These are phyloP conservation scores for Epizoanthus rinbou DNA, from an alignment of 92 coral and sea anemone species.

Conservation along the genomic window DNA sequence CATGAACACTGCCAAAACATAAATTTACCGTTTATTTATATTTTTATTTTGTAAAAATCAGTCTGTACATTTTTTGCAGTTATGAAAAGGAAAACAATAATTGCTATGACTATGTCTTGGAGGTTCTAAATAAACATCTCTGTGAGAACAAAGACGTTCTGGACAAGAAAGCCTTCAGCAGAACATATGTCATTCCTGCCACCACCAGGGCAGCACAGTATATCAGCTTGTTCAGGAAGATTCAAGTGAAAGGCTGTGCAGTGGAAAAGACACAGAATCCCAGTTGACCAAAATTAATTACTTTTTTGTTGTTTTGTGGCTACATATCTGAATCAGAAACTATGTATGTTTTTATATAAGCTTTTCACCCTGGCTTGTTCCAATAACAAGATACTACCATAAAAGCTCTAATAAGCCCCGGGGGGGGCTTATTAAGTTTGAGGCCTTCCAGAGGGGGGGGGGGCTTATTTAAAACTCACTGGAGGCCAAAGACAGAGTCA, in stretches of 20 bases:
- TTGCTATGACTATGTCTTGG: conserved; percentile 53
- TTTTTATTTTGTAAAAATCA: background rate
- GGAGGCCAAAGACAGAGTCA: too few species aligned
- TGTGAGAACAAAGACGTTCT: conserved; percentile 20
- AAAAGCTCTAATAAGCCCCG: too few species aligned
- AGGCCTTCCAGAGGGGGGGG: too few species aligned
- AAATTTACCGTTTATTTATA: background rate
- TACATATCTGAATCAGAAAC: too few species aligned
- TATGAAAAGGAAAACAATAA: conserved; percentile 39
- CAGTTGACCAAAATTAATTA: too few species aligned
- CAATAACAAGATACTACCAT: too few species aligned
- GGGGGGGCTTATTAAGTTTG: too few species aligned
- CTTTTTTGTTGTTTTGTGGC: too few species aligned
- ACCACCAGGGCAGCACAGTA: conserved; percentile 56
- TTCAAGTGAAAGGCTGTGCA: conserved; percentile 33
- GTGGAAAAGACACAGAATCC: conserved; percentile 21
- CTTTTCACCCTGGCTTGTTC: too few species aligned
- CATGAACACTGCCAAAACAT: too few species aligned
- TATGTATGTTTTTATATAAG: too few species aligned
- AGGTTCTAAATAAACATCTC: conserved; percentile 11
- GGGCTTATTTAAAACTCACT: too few species aligned
- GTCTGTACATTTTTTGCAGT: conserved; percentile 7
- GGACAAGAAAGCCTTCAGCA: conserved; percentile 41
- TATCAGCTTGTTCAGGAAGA: conserved; percentile 50
- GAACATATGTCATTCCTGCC: conserved; percentile 33